phyloP scores from a whole-genome alignment of 2,113 vertebrate genomes.

The Hippocampus guttulatus region DNA sequence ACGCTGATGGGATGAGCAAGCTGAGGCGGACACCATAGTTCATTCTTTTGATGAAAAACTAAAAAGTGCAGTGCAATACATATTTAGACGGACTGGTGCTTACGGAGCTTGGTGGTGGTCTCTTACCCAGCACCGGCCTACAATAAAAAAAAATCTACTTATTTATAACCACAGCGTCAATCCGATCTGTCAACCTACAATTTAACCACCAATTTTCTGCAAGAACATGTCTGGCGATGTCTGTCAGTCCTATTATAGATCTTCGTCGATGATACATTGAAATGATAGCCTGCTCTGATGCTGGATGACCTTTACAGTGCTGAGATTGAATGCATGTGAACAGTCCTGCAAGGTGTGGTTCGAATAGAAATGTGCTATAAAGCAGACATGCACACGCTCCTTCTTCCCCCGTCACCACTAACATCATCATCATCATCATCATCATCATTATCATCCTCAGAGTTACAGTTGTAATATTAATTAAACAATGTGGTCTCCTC shows the following conservation, averaged over 20 bases:
- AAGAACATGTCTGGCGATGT: not conserved
- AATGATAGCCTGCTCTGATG: slow-evolving; percentile 7
- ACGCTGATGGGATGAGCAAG: slow-evolving; percentile 54
- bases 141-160: not conserved
- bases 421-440: slow-evolving; percentile 1
- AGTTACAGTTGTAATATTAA: slow-evolving; percentile 6
- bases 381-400: not conserved
- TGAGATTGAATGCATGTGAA: not conserved
- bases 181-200: slow-evolving; percentile 7
- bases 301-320: not conserved
- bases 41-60: slow-evolving; percentile 42
- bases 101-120: slow-evolving; percentile 12
- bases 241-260: not conserved
- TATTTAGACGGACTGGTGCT: slow-evolving; percentile 28
- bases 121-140: slow-evolving; percentile 21
- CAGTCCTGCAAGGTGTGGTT: not conserved
- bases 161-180: not conserved
- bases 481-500: slow-evolving; percentile 1
- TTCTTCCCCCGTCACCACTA: not conserved
- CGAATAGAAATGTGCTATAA: not conserved
- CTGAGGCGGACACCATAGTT: slow-evolving; percentile 44
- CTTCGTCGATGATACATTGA: not conserved
- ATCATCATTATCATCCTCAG: not conserved
- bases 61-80: slow-evolving; percentile 40
- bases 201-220: not conserved